Percentiles rank a stretch among this genome's conserved stretches.
phyloP scores from a whole-genome alignment of 2,888 invertebrate genomes.

The Caenorhabditis sulstoni region DNA sequence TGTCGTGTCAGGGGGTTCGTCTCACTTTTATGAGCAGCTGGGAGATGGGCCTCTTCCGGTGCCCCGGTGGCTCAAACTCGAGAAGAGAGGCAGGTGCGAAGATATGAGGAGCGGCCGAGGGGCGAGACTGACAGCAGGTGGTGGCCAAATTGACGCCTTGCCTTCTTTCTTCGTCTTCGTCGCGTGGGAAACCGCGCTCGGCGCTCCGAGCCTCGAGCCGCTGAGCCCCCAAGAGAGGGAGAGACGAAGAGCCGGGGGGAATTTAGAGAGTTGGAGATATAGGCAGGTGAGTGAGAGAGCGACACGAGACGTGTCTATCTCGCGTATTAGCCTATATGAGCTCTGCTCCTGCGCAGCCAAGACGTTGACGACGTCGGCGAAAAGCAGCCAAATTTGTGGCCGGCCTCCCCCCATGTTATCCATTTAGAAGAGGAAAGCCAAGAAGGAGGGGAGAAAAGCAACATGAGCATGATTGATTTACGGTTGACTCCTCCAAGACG shows the following conservation, averaged over 20 bases:
- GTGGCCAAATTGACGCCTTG: conserved; percentile 53
- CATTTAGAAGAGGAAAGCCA: conserved; percentile 24
- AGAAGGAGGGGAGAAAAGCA: conserved; percentile 4
- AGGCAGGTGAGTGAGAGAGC: conserved; percentile 27
- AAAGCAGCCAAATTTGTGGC: conserved; percentile 40
- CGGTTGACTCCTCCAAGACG: conserved; percentile 21
- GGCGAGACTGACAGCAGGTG: conserved; percentile 40
- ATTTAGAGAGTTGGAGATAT: conserved; percentile 27
- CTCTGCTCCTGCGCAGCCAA: conserved; percentile 16
- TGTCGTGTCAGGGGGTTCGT: too few species aligned
- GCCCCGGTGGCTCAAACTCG: neutral
- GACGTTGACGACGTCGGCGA: conserved; percentile 31
- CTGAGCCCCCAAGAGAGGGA: conserved; percentile 22
- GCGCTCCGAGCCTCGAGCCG: conserved; percentile 20
- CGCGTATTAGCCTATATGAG: conserved; percentile 42
- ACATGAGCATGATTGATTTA: conserved; percentile 54
- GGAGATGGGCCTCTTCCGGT: conserved; percentile 15
- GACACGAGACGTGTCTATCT: conserved; percentile 24
- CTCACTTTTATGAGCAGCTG: conserved; percentile 40
- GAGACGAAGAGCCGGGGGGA: neutral
- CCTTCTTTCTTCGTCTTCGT: conserved; percentile 25
- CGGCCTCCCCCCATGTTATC: conserved; percentile 24
- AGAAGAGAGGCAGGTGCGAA: conserved; percentile 47
- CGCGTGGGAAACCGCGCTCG: conserved; percentile 62
- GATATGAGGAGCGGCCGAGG: conserved; percentile 32